A percentile compares a stretch with the other conserved stretches of the same genome.
Evolutionary conservation across 2,113 vertebrate species (phyloP).

Genomic region (Puffinus mauretanicus): DNA sequence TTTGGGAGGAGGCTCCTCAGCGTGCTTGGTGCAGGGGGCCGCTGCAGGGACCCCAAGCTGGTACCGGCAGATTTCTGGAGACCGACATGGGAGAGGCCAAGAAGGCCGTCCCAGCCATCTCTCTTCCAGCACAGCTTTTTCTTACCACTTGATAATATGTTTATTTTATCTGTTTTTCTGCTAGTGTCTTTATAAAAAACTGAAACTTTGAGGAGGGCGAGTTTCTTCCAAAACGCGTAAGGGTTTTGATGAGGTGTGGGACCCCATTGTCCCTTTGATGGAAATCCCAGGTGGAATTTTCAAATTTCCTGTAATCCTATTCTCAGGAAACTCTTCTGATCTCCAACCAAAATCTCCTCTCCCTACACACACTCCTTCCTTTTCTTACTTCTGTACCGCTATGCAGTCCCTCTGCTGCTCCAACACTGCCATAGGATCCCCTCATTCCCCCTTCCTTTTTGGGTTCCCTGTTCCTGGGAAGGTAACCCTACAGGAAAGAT

Average conservation of each 20-base stretch:
- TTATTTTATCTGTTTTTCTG: background rate
- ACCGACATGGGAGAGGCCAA: rapidly evolving
- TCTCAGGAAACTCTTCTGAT: background rate
- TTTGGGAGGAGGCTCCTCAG: background rate
- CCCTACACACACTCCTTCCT: background rate
- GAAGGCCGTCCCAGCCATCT: background rate
- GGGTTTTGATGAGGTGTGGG: background rate
- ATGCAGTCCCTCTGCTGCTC: background rate
- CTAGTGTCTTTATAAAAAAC: background rate
- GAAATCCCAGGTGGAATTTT: background rate
- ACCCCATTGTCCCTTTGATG: background rate
- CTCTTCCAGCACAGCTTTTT: background rate
- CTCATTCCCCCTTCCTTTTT: background rate
- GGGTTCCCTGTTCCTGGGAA: background rate
- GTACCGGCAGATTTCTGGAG: background rate
- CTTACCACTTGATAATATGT: background rate
- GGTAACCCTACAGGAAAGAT: too few relatives aligned
- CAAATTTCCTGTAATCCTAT: background rate
- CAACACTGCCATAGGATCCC: rapidly evolving
- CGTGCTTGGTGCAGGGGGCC: background rate
- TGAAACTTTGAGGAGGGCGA: background rate
- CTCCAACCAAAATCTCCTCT: background rate
- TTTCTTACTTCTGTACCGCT: background rate
- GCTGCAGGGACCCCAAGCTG: rapidly evolving
- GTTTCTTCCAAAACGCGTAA: background rate